Evolutionary conservation across 1,140 invertebrate species (phyloP).

Genomic region (Aricia agestis): DNA sequence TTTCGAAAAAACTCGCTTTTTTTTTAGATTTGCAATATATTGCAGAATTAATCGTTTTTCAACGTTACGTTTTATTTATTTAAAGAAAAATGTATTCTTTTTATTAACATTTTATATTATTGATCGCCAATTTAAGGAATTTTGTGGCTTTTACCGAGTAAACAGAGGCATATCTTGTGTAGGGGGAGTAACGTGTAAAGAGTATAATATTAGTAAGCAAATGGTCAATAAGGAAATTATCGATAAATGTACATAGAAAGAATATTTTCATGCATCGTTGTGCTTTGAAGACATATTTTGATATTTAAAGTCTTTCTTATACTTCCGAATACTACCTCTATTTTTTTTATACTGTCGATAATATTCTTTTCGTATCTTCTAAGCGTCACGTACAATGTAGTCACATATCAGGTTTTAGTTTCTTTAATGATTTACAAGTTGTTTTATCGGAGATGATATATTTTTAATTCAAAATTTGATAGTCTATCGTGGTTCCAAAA

Average conservation of each 20-base stretch:
- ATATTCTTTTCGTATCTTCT: constrained; percentile 20
- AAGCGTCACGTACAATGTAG: constrained; percentile 46
- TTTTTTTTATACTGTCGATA: constrained; percentile 30
- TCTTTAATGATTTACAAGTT: constrained; percentile 38
- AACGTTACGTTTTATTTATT: no score
- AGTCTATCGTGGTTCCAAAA: constrained; percentile 9
- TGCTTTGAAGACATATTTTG: constrained; percentile 35
- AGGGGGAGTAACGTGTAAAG: constrained; percentile 46
- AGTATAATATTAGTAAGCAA: constrained; percentile 50
- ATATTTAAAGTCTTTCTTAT: constrained; percentile 35
- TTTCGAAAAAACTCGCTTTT: no score
- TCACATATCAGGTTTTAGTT: constrained; percentile 59
- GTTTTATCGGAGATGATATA: constrained; percentile 34
- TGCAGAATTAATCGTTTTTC: no score
- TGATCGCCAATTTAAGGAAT: not conserved
- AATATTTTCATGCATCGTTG: constrained; percentile 48
- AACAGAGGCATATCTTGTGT: constrained; percentile 59
- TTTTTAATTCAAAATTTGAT: constrained; percentile 13
- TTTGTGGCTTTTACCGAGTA: constrained; percentile 14
- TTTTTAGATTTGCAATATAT: no score
- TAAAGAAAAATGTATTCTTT: no score
- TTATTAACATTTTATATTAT: not conserved
- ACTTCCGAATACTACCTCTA: constrained; percentile 52
- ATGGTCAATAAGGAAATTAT: constrained; percentile 73
- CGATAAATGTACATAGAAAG: constrained; percentile 62